phyloP scores from a whole-genome alignment of 2,797 vertebrate genomes.

The Nyctalus aviator region DNA sequence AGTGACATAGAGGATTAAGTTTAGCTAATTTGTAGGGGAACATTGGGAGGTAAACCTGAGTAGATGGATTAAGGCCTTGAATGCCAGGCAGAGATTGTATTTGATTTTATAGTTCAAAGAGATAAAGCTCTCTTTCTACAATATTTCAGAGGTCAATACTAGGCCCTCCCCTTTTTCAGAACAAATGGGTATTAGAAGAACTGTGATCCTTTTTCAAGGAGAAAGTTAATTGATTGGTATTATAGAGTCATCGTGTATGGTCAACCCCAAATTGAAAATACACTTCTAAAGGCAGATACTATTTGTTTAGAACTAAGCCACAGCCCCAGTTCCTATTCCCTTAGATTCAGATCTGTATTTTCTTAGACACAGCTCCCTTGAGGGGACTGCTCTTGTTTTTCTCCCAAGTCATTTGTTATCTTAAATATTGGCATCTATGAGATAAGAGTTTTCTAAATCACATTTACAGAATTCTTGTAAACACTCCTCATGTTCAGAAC shows the following conservation, averaged over 20 bases:
- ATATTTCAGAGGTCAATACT: conserved; percentile 67
- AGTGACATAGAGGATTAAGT: not conserved
- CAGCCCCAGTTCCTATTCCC: conserved; percentile 1
- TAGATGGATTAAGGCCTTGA: conserved; percentile 52
- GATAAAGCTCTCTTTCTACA: conserved; percentile 6
- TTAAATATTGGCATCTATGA: conserved; percentile 81
- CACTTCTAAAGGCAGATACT: conserved; percentile 67
- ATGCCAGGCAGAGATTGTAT: not conserved
- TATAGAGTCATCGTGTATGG: conserved; percentile 48
- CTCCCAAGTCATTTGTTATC: conserved; percentile 76
- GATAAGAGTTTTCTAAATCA: conserved; percentile 82
- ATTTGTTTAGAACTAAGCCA: conserved; percentile 53
- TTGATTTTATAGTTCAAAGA: conserved; percentile 55
- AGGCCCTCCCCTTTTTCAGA: conserved; percentile 47
- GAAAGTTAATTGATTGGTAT: conserved; percentile 74
- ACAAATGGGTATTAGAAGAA: conserved; percentile 59
- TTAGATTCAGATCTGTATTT: conserved; percentile 74
- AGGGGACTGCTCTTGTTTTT: conserved; percentile 71
- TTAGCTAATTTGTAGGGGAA: not conserved
- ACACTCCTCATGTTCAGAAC: conserved; percentile 75
- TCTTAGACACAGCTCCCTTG: conserved; percentile 67
- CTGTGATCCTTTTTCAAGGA: conserved; percentile 68
- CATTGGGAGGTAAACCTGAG: not conserved
- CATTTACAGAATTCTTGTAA: conserved; percentile 80
- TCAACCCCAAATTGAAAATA: conserved; percentile 71